phyloP scores from a whole-genome alignment of 2,797 vertebrate species.

The Epinephelus awoara region DNA sequence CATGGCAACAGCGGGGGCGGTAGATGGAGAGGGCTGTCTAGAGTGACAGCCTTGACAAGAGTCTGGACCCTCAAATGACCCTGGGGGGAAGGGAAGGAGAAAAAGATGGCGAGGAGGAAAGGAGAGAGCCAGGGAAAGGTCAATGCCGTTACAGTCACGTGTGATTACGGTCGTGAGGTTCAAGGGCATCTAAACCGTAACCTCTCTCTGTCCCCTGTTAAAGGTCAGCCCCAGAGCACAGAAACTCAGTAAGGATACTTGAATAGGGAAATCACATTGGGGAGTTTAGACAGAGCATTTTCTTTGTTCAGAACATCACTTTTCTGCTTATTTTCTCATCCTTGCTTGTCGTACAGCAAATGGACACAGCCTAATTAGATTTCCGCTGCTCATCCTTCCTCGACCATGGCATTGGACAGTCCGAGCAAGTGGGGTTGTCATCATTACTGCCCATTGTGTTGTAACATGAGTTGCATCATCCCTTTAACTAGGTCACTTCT shows the following conservation, averaged over 20 bases:
- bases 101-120: constrained; percentile 58
- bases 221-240: constrained; percentile 71
- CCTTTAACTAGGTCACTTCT: constrained; percentile 85
- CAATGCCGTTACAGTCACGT: constrained; percentile 75
- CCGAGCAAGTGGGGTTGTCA: constrained; percentile 71
- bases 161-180: constrained; percentile 81
- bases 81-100: constrained; percentile 61
- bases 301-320: constrained; percentile 42
- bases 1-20: constrained; percentile 84
- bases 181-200: constrained; percentile 74
- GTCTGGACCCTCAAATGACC: constrained; percentile 85
- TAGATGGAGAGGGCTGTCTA: constrained; percentile 84
- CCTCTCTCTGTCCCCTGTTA: constrained; percentile 66
- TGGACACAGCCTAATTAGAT: constrained; percentile 74
- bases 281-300: constrained; percentile 40
- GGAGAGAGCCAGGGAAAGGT: constrained; percentile 75
- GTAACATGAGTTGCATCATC: constrained; percentile 84
- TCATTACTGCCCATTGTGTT: constrained; percentile 80
- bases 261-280: constrained; percentile 58
- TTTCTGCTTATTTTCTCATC: constrained; percentile 51
- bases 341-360: constrained; percentile 54
- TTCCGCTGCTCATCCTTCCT: constrained; percentile 60
- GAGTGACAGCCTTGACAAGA: constrained; percentile 87
- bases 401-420: constrained; percentile 55
- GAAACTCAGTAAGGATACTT: constrained; percentile 48